phyloP scores from a whole-genome alignment of 2,888 invertebrate species.

The Rhopalosiphum nymphaeae region DNA sequence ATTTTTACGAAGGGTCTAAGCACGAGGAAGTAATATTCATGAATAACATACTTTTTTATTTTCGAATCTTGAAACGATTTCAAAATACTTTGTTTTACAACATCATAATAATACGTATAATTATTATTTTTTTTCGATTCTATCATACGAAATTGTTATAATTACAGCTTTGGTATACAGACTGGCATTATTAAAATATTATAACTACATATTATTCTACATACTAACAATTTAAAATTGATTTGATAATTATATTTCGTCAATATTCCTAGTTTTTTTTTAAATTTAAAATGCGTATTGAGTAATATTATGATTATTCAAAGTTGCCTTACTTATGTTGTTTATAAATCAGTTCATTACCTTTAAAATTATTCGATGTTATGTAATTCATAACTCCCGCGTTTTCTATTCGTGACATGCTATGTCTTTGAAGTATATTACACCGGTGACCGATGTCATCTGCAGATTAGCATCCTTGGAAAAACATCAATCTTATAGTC shows the following conservation, averaged over 20 bases:
- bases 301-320: neutral
- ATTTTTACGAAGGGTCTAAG: neutral
- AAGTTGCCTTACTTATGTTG: neutral
- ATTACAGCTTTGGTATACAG: neutral
- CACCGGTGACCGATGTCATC: neutral
- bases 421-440: neutral
- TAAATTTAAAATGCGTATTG: neutral
- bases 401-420: neutral
- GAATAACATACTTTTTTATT: conserved; percentile 7
- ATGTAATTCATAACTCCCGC: neutral
- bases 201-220: neutral
- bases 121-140: neutral
- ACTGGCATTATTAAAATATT: neutral
- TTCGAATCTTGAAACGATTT: neutral
- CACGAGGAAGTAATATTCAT: conserved; percentile 21
- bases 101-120: neutral
- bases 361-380: neutral
- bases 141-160: neutral
- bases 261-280: neutral
- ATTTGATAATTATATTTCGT: neutral
- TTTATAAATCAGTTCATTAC: neutral
- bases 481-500: neutral
- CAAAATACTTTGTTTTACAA: neutral
- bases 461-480: neutral
- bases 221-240: neutral